Evolutionary conservation across 2,888 invertebrate genomes (phyloP), one percentile per base, ranked within the genome.

Genomic region (Diaprepes abbreviatus): DNA sequence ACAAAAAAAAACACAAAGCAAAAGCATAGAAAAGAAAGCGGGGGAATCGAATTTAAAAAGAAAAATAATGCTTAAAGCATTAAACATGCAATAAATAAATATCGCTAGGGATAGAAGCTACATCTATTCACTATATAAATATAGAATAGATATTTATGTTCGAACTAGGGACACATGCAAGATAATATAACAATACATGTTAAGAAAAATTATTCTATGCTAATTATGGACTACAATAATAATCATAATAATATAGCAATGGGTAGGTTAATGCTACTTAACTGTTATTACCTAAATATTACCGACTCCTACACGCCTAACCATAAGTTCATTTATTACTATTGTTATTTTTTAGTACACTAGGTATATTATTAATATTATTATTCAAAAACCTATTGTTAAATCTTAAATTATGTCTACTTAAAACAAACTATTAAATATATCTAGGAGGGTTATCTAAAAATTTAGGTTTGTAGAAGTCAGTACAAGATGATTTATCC

Each of bases 161-260:
- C 79, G 78, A 80, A 79, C 82, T 83, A 82, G 80, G 82, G 78
- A 64, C 52, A 68, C 83, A 83, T 83, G 83, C 83, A 83, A 82
- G 81, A 80, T 80, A 82, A 81, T 80, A 80, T 79, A 79, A 82
- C 77, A 78, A 80, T 82, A 82, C 79, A 82, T 78, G 80, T 83
- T 83, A 82, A 79, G 81, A 80, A 82, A 77, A 83, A 83, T 82
- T 83, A 83, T 82, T 83, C 82, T 83, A 81, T 77, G 81, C 81
- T 82, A 83, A 81, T 80, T 83, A 83, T 81, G 80, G 80, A 79
- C 82, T 83, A 65, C 79, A 81, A 80, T 80, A 81, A 80, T 80
- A 77, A 80, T 80, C 72, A 79, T 79, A 81, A 82, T 82, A 83
- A 82, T 81, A 81, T 81, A 82, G 82, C 81, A 78, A 73, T 78